phyloP scores from a whole-genome alignment of 2,888 invertebrate genomes.

The Poecilobothrus nobilitatus region DNA sequence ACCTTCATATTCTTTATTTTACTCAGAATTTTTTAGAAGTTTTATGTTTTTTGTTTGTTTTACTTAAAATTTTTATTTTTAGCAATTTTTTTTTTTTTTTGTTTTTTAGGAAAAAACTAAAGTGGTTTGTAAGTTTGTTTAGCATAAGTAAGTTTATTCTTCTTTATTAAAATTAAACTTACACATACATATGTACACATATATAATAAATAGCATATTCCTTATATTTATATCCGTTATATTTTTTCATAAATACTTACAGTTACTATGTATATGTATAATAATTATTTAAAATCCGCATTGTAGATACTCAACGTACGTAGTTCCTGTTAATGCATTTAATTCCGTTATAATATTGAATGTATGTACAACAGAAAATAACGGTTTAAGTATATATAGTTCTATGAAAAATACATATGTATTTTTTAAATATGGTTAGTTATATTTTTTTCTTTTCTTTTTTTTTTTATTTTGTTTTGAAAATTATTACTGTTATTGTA shows the following conservation, averaged over 20 bases:
- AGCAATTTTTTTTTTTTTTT: too few relatives aligned
- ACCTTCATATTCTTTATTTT: too few relatives aligned
- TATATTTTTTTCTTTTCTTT: background rate
- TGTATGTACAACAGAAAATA: background rate
- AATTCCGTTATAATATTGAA: background rate
- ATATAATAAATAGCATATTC: background rate
- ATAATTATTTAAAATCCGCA: background rate
- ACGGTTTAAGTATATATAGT: background rate
- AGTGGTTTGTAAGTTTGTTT: too few relatives aligned
- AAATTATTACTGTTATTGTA: too few relatives aligned
- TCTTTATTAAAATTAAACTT: too few relatives aligned
- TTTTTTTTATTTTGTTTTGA: background rate
- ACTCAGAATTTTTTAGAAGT: too few relatives aligned
- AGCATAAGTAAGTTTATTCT: too few relatives aligned
- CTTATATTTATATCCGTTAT: background rate
- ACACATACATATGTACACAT: background rate
- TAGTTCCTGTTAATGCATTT: conserved; percentile 6
- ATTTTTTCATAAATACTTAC: background rate
- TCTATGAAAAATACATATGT: background rate
- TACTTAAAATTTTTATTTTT: too few relatives aligned
- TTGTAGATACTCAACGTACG: background rate
- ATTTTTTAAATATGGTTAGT: background rate
- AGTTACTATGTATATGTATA: background rate
- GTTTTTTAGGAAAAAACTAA: too few relatives aligned
- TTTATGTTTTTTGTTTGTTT: too few relatives aligned